Evolutionary conservation across 2,113 vertebrate genomes (phyloP).

Genomic region (Martes martes): DNA sequence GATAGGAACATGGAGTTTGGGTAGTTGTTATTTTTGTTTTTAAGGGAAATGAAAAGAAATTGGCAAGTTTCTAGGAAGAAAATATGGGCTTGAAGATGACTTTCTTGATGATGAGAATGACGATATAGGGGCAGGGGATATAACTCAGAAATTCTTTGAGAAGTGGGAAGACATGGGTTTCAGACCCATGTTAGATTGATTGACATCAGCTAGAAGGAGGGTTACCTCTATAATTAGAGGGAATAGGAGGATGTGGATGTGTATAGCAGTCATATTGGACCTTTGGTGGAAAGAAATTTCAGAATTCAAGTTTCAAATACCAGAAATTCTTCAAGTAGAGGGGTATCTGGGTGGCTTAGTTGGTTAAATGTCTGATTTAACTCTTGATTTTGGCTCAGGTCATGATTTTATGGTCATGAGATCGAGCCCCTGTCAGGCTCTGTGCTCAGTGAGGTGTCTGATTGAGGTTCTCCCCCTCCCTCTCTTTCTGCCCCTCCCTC

Average conservation of each 20-base stretch:
- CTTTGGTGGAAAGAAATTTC: neutral
- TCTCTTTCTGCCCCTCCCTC: neutral
- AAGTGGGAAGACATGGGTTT: neutral
- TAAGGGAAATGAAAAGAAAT: neutral
- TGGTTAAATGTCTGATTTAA: neutral
- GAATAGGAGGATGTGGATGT: neutral
- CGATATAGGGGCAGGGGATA: neutral
- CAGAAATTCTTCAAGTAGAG: neutral
- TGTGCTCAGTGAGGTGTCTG: neutral
- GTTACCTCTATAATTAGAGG: neutral
- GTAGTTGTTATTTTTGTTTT: neutral
- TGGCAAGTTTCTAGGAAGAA: neutral
- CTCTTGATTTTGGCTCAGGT: neutral
- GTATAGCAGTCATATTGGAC: neutral
- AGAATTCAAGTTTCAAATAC: neutral
- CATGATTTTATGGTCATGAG: neutral
- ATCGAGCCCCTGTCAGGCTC: neutral
- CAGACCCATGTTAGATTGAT: neutral
- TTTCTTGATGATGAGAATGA: neutral
- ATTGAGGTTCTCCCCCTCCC: neutral
- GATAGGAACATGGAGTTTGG: neutral
- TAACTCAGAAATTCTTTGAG: neutral
- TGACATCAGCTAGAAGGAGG: neutral
- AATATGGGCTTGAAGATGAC: neutral
- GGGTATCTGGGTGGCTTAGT: neutral